Base-by-base conservation (phyloP, 2,797 vertebrate genomes). In the Helostoma temminkii region DNA sequence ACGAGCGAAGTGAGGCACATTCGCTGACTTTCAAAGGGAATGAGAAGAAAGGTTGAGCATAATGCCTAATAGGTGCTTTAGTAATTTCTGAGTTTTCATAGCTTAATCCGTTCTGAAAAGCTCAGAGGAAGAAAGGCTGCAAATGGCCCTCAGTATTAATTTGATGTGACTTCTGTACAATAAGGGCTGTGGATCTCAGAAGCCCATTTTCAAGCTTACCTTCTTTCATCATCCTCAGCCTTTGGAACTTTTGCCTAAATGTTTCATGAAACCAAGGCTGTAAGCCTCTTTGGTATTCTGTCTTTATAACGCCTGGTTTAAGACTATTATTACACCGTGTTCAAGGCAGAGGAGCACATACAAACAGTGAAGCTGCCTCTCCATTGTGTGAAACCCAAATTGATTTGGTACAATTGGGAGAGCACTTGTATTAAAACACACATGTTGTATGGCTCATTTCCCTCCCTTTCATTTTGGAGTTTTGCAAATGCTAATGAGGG, bases 151-250 rank as follows among this genome's bases (percentile, higher is more conserved):
- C 97, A 96, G 95, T 96, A 96, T 96, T 99, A 98, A 99, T 98
- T 96, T 95, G 96, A 97, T 99, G 96, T 98, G 97, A 98, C 97
- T 99, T 96, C 94, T 96, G 94, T 96, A 98, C 96, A 98, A 98
- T 98, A 95, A 96, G 95, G 94, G 91, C 94, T 94, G 93, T 94
- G 93, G 94, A 95, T 95, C 95, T 93, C 93, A 95, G 95, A 94
- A 96, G 93, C 93, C 93, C 93, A 88, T 95, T 96, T 95, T 91
- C 87, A 93, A 81, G 92, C 94, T 94, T 92, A 94, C 93, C 91
- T 94, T 93, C 94, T 96, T 95, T 94, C 93, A 94, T 84, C 91
- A 85, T 92, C 89, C 82, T 86, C 91, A 91, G 83, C 92, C 90
- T 83, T 92, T 91, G 94, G 95, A 95, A 96, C 94, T 90, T 91